These are phyloP conservation scores for Ylistrum balloti DNA, from an alignment of 1,140 invertebrate genomes.

Conservation along the genomic window DNA sequence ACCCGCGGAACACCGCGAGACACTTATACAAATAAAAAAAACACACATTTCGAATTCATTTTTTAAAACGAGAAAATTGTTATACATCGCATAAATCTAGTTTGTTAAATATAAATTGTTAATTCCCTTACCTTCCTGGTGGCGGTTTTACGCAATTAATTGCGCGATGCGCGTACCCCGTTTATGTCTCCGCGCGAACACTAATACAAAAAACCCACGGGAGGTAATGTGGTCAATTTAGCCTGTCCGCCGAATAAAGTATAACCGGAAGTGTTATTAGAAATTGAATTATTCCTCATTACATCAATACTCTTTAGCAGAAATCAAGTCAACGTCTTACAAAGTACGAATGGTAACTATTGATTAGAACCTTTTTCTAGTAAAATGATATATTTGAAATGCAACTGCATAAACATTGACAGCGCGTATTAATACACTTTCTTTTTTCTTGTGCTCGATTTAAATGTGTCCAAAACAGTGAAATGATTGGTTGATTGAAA, in stretches of 20 bases:
- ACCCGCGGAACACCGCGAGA: slow-evolving; percentile 2
- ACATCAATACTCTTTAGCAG: too few species aligned
- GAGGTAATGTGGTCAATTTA: not conserved
- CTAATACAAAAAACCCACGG: not conserved
- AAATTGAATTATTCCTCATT: not conserved
- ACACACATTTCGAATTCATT: not conserved
- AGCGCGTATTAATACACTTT: not conserved
- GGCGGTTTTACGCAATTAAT: not conserved
- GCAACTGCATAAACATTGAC: not conserved
- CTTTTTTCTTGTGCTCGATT: not conserved
- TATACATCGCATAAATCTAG: not conserved
- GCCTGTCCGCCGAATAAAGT: not conserved
- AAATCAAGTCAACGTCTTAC: too few species aligned
- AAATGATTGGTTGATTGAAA: not conserved
- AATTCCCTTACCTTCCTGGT: not conserved
- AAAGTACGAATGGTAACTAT: too few species aligned
- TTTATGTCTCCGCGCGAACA: not conserved
- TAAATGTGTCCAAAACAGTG: not conserved
- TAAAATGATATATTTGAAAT: not conserved
- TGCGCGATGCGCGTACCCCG: slow-evolving; percentile 12
- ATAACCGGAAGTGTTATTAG: not conserved
- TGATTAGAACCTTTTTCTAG: not conserved
- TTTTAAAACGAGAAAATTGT: not conserved
- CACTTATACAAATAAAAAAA: not conserved
- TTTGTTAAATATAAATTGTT: not conserved